Base-by-base conservation (phyloP, 2,888 invertebrate species). In the Drosophila differens region DNA sequence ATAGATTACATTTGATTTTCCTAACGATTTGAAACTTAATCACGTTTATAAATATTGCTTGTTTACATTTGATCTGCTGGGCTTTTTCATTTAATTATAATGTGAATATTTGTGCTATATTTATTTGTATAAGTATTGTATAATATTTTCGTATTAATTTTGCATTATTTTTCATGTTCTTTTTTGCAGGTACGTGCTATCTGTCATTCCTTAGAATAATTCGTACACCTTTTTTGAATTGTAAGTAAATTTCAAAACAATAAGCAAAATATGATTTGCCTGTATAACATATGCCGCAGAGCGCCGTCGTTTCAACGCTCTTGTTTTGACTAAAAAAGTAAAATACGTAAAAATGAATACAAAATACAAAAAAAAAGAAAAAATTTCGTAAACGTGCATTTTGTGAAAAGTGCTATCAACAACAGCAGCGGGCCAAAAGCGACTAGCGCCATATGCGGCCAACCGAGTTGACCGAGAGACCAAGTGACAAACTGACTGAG, bases 321-420 rank as follows among this genome's bases (percentile, higher is more conserved):
- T 81, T 74, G 63, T 75, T 75, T 62, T 67, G 54, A 49, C 63
- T 59, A 16, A 47, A 33, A 53, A 61, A 59, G 2, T 19, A 49
- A 59, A 68, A 12, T 51, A 61, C 49, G 39, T 65, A 32, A 25
- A 59, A 72, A 66, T 59, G 16, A 51, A 57, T 52, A 25, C 16
- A 41, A 51, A 74, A 37, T 30, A 53, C 47, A 61, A 55, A 44
- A 58, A 58, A 53, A 41, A 30, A 30, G 28, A 33, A 73, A 67
- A 76, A 74, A 66, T 58, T 5, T 76, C 25, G 54, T 49, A 76
- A 82, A 86, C 90, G 90, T 86, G 90, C 90, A 83, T 44, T 88
- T 86, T 81, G 10, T 57, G 52, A 74, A 88, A 83, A 61, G 41
- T 77, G 89, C 85, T 73, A 90, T 86, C 85, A 51, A 57, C 73